Evolutionary conservation across 2,797 vertebrate genomes (phyloP).

Genomic region (Yasuhikotakia modesta): DNA sequence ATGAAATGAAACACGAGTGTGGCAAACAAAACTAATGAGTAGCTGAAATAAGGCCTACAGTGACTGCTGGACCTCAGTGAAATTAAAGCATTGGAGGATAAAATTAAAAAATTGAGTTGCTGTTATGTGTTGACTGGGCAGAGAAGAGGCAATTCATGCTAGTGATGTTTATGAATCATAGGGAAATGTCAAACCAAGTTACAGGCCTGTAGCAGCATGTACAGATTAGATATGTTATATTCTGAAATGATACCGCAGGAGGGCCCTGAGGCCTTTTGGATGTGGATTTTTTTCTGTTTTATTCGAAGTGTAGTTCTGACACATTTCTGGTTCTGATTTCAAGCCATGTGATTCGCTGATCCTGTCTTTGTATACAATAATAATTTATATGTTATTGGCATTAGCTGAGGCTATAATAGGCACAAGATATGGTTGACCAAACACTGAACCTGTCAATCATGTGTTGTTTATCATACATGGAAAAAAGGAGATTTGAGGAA

Average conservation of each 20-base stretch:
- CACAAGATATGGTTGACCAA: not conserved
- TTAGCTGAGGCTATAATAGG: no score
- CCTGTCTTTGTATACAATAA: no score
- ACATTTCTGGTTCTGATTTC: not conserved
- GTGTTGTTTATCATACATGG: slow-evolving; percentile 2
- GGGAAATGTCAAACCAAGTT: slow-evolving; percentile 16
- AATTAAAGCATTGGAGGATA: slow-evolving; percentile 73
- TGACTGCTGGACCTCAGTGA: slow-evolving; percentile 60
- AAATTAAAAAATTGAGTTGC: slow-evolving; percentile 70
- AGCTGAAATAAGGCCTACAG: slow-evolving; percentile 68
- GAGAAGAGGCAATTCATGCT: slow-evolving; percentile 24
- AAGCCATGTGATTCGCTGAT: no score
- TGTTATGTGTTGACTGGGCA: slow-evolving; percentile 35
- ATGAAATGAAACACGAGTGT: slow-evolving; percentile 76
- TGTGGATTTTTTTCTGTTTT: not conserved
- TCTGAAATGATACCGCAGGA: not conserved
- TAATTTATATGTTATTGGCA: not conserved
- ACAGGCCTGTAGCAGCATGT: slow-evolving; percentile 18
- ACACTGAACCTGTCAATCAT: not conserved
- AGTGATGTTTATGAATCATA: slow-evolving; percentile 21
- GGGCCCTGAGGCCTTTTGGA: not conserved
- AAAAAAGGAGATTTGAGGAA: not conserved
- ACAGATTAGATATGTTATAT: slow-evolving; percentile 3
- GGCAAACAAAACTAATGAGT: slow-evolving; percentile 72
- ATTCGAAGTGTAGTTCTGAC: not conserved